Evolutionary conservation across 64 coral and sea anemone genomes (phyloP), one percentile per base, ranked within the genome.

Genomic region (Porites lutea): DNA sequence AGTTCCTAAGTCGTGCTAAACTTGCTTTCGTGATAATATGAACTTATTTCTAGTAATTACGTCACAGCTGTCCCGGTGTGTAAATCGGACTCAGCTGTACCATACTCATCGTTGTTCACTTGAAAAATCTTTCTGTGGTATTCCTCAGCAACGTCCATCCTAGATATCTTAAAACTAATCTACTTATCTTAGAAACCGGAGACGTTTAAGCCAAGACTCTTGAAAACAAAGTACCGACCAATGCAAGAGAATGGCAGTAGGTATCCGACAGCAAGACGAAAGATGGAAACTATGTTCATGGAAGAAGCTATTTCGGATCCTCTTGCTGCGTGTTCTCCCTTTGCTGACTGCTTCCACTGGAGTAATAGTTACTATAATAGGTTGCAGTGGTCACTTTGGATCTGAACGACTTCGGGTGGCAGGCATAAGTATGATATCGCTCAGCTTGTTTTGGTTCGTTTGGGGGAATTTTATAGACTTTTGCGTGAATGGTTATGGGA

Each of bases 381-480:
- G 81, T 52, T 84, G 48, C 63, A 8, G 2, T 9, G 48, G 16
- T 8, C 7, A 22, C 0, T 84, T 67, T 19, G 47, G 47, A 13
- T 84, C 61, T 19, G 63, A 51, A 69, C 16, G 4, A 52, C 19
- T 84, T 3, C 16, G 63, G 48, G 65, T 69, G 44, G 47, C 22
- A 4, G 81, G 81, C 8, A n/a, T 84, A 19, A 84, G 60, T 52
- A 51, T 84, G 81, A 48, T 69, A 19, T 84, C 61, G 43, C 69
- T 67, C 3, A 84, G 81, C 45, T 4, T 84, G 81, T 68, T 84
- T 84, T 84, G 81, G 81, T 84, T 49, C 48, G 47, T 84, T n/a
- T 84, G 65, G 63, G 81, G 81, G 14, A 84, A 84, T 69, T 84
- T 84, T 18, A 19, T 84, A 22, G 46, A 84, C 63, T 84, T 84